Evolutionary conservation across 2,113 vertebrate species (phyloP), one percentile per base, ranked within the genome.

Genomic region (Chrysochloris asiatica): DNA sequence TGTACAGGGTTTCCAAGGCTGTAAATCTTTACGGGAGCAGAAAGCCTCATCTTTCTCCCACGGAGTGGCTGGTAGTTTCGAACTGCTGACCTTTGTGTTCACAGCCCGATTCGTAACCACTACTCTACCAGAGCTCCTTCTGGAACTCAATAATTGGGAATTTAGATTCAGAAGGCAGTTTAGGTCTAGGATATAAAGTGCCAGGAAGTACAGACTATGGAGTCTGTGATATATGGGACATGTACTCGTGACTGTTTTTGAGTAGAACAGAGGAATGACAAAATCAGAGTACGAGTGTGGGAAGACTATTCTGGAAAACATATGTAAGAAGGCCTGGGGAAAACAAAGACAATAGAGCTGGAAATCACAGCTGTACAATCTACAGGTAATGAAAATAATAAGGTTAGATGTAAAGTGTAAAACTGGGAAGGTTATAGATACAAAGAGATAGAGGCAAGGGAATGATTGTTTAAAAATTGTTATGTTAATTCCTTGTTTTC

Each of bases 81-180:
- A n/a, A n/a, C n/a, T n/a, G n/a, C n/a, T n/a, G n/a, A n/a, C n/a
- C n/a, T n/a, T n/a, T n/a, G n/a, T n/a, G n/a, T n/a, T n/a, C n/a
- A n/a, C n/a, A n/a, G n/a, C n/a, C n/a, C n/a, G n/a, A n/a, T n/a
- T n/a, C n/a, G n/a, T n/a, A n/a, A n/a, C n/a, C n/a, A n/a, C n/a
- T n/a, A n/a, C n/a, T n/a, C n/a, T n/a, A n/a, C n/a, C n/a, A n/a
- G n/a, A n/a, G n/a, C n/a, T n/a, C 33, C 43, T 94, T 13, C 8
- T 86, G n/a, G 45, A n/a, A 24, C 24, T 24, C 33, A 81, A 81
- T 83, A 90, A 90, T 33, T 95, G 71, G 48, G 21, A 86, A 84
- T 86, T 80, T 73, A 54, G 81, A 80, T 86, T 89, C 45, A 54
- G 69, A 82, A 69, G 24, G 63, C 81, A 4, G 54, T 69, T 88